A percentile compares a stretch with the other conserved stretches of the same genome.
Evolutionary conservation across 1,140 invertebrate species (phyloP).

Genomic region (Pogonomyrmex californicus): DNA sequence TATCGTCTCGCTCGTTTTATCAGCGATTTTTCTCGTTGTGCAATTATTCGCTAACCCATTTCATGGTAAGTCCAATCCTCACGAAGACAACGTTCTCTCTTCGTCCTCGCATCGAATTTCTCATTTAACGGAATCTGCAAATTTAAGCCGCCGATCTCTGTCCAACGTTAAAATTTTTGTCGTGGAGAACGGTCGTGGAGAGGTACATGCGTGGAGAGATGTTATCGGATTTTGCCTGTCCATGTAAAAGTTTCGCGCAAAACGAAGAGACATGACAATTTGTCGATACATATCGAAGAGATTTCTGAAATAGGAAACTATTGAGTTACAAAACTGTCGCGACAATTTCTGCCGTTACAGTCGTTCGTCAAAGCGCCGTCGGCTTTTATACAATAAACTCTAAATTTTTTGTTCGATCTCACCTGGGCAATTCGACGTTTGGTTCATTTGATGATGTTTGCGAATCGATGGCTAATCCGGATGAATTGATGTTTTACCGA

Average conservation of each 20-base stretch:
- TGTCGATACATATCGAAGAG: slow-evolving; percentile 22
- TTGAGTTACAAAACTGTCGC: slow-evolving; percentile 47
- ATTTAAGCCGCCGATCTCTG: neutral
- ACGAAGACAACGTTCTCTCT: neutral
- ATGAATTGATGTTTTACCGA: neutral
- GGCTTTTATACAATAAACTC: slow-evolving; percentile 34
- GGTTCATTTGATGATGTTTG: slow-evolving; percentile 1
- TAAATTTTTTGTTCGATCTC: slow-evolving; percentile 5
- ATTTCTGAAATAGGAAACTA: slow-evolving; percentile 22
- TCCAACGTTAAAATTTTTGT: slow-evolving; percentile 8
- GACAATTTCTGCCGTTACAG: neutral
- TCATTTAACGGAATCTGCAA: neutral
- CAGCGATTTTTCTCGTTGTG: slow-evolving; percentile 35
- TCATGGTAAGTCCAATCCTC: slow-evolving; percentile 15
- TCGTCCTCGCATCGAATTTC: slow-evolving; percentile 15
- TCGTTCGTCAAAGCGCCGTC: slow-evolving; percentile 4
- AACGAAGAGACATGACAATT: slow-evolving; percentile 22
- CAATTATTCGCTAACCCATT: slow-evolving; percentile 50
- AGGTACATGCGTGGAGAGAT: neutral
- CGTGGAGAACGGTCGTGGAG: neutral
- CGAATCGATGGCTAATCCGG: neutral
- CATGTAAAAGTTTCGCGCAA: slow-evolving; percentile 16
- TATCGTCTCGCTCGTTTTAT: slow-evolving; percentile 43
- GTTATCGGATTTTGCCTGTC: slow-evolving; percentile 11
- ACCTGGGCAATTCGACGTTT: neutral